Evolutionary conservation across 2,797 vertebrate genomes (phyloP).

Genomic region (Sebastes paucispinis): DNA sequence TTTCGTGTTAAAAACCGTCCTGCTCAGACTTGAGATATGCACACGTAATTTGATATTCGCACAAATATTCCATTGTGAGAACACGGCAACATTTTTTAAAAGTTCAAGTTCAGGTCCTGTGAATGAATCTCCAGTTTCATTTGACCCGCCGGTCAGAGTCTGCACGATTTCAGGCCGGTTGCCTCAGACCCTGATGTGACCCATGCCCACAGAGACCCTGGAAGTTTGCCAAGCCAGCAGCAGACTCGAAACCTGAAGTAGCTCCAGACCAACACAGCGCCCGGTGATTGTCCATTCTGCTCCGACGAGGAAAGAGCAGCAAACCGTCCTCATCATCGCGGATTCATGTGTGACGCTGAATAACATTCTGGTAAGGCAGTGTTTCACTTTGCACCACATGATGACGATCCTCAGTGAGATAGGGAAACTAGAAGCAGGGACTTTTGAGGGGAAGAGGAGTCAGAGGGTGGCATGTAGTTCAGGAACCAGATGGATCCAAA

Average conservation of each 20-base stretch:
- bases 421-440: constrained; percentile 26
- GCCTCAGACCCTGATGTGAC: constrained; percentile 60
- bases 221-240: constrained; percentile 63
- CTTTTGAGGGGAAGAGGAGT: background rate
- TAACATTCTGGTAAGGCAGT: constrained; percentile 70
- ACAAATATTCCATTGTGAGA: constrained; percentile 63
- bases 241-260: constrained; percentile 60
- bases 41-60: constrained; percentile 54
- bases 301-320: constrained; percentile 28
- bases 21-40: constrained; percentile 55
- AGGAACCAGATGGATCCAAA: constrained; percentile 34
- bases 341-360: constrained; percentile 26
- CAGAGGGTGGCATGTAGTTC: constrained; percentile 5
- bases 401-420: constrained; percentile 36
- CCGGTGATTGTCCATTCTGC: constrained; percentile 67
- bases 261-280: constrained; percentile 41
- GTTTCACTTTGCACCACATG: constrained; percentile 61
- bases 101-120: constrained; percentile 48
- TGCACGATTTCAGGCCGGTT: constrained; percentile 28
- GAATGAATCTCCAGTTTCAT: constrained; percentile 54
- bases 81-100: constrained; percentile 30
- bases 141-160: constrained; percentile 56
- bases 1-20: constrained; percentile 39
- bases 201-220: constrained; percentile 47
- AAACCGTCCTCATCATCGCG: constrained; percentile 24